These are phyloP conservation scores for Atethmia centrago DNA, from an alignment of 2,888 invertebrate species.

Conservation along the genomic window DNA sequence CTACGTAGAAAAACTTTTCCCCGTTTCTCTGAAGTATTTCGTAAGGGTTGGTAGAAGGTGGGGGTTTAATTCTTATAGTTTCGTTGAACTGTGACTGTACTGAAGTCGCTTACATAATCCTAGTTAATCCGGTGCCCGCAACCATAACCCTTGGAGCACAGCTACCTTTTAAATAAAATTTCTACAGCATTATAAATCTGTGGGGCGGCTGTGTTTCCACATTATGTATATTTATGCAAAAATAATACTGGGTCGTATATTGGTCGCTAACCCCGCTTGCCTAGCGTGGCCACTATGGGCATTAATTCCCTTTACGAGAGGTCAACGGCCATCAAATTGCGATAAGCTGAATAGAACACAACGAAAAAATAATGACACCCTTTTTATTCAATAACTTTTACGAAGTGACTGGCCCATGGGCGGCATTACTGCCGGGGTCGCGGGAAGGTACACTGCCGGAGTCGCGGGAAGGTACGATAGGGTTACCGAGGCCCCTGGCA, in stretches of 20 bases:
- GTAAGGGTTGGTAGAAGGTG: constrained; percentile 34
- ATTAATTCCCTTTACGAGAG: constrained; percentile 36
- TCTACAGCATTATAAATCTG: constrained; percentile 51
- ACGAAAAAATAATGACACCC: constrained; percentile 25
- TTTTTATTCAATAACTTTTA: constrained; percentile 29
- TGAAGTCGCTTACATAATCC: constrained; percentile 60
- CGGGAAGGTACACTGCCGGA: too few species aligned
- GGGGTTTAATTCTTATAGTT: constrained; percentile 46
- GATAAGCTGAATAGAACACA: constrained; percentile 38
- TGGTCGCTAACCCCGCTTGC: constrained; percentile 19
- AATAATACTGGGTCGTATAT: constrained; percentile 51
- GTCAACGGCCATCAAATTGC: constrained; percentile 38
- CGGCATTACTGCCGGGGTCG: too few species aligned
- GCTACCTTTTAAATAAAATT: constrained; percentile 61
- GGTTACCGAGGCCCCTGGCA: too few species aligned
- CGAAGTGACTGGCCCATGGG: constrained; percentile 5
- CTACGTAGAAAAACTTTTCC: constrained; percentile 40
- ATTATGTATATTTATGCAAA: constrained; percentile 60
- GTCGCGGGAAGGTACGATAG: too few species aligned
- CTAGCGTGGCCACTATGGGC: constrained; percentile 32
- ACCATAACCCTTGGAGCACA: constrained; percentile 54
- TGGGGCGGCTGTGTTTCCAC: constrained; percentile 36
- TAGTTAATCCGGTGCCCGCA: constrained; percentile 56
- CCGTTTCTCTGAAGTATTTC: constrained; percentile 46
- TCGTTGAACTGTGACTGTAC: constrained; percentile 49